Evolutionary conservation across 35 echinoderm and acorn worm species (phyloP).

Genomic region (Anneissia japonica): DNA sequence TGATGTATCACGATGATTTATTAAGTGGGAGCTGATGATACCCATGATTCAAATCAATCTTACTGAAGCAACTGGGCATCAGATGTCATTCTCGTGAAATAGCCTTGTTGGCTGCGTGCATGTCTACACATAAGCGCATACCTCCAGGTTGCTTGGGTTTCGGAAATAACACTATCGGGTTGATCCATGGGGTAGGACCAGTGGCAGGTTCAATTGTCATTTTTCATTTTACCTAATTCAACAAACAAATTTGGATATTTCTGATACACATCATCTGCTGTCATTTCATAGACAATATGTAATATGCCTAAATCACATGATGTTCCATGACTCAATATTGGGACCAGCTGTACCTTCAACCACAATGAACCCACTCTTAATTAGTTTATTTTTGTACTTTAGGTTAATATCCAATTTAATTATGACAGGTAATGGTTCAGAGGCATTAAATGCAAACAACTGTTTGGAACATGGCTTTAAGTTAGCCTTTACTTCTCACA

Average conservation of each 20-base stretch:
- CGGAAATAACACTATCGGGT: slow-evolving; percentile 29
- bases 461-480: too few relatives aligned
- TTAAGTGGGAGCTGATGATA: not conserved
- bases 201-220: not conserved
- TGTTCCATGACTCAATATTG: too few relatives aligned
- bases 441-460: too few relatives aligned
- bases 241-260: not conserved
- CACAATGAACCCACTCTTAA: too few relatives aligned
- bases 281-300: too few relatives aligned
- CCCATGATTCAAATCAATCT: slow-evolving; percentile 4
- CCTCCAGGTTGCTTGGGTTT: slow-evolving; percentile 23
- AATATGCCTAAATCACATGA: too few relatives aligned
- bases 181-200: slow-evolving; percentile 48
- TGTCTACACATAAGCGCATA: slow-evolving; percentile 37
- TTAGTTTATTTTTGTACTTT: too few relatives aligned
- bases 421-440: too few relatives aligned
- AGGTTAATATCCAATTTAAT: too few relatives aligned
- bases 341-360: too few relatives aligned
- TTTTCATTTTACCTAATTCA: not conserved
- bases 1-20: not conserved
- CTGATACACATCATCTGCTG: not conserved
- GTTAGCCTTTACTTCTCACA: too few relatives aligned
- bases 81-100: not conserved
- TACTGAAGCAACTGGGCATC: not conserved
- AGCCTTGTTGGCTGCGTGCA: slow-evolving; percentile 18